Evolutionary conservation across 2,888 invertebrate species (phyloP).

Genomic region (Noctua comes): DNA sequence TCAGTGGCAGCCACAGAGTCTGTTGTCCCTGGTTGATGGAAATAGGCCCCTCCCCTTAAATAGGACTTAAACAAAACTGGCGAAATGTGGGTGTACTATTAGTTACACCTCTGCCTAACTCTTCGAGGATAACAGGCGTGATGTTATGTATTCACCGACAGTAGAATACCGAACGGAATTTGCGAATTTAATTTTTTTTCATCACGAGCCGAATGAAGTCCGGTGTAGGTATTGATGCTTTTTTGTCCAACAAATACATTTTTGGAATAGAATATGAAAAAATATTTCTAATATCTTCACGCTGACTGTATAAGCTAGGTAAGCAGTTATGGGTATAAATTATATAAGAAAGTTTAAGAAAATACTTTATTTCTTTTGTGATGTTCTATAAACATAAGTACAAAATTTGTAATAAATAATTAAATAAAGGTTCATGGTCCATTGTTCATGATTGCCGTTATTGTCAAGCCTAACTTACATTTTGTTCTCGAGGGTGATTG

Average conservation of each 20-base stretch:
- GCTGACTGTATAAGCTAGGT: not conserved
- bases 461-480: constrained; percentile 19
- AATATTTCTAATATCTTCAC: not conserved
- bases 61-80: too few relatives aligned
- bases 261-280: not conserved
- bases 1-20: too few relatives aligned
- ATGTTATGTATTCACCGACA: not conserved
- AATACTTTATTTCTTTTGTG: constrained; percentile 67
- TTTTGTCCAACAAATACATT: not conserved
- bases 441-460: constrained; percentile 28
- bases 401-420: constrained; percentile 58
- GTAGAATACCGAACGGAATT: not conserved
- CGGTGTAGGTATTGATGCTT: not conserved
- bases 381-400: constrained; percentile 63
- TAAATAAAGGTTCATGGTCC: constrained; percentile 31
- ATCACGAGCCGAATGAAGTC: not conserved
- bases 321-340: constrained; percentile 3
- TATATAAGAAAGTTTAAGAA: constrained; percentile 44
- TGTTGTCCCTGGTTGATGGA: too few relatives aligned
- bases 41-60: too few relatives aligned
- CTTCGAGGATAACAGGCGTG: too few relatives aligned
- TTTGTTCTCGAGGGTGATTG: constrained; percentile 60
- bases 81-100: too few relatives aligned
- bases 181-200: too few relatives aligned
- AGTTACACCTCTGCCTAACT: too few relatives aligned